Conservation (phyloP, 2,797 vertebrate species). For the Anguilla marmorata region DNA sequence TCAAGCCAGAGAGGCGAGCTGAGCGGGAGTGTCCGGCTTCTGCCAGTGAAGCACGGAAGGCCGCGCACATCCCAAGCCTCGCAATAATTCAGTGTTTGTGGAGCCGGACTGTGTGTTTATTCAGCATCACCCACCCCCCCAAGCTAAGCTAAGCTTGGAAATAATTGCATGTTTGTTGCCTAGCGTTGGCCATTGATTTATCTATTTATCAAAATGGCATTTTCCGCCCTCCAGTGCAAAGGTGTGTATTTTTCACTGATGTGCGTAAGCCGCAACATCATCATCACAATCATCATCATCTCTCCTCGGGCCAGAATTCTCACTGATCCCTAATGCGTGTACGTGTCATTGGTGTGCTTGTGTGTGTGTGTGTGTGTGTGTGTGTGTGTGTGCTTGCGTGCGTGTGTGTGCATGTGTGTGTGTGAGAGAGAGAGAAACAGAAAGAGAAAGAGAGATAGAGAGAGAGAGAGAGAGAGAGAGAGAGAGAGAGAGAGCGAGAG, state of each 20-base stretch:
- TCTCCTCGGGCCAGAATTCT: background rate
- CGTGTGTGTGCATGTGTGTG: background rate
- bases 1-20: slow-evolving; percentile 22
- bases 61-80: background rate
- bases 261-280: background rate
- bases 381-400: slow-evolving; percentile 16
- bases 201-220: slow-evolving; percentile 25
- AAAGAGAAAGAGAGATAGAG: too few relatives aligned
- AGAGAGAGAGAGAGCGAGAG: background rate
- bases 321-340: slow-evolving; percentile 18
- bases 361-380: background rate
- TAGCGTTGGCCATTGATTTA: slow-evolving; percentile 18
- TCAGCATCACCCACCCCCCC: background rate
- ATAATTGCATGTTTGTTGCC: slow-evolving; percentile 24
- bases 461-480: too few relatives aligned
- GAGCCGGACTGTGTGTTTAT: slow-evolving; percentile 3
- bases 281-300: slow-evolving; percentile 1
- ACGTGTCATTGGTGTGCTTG: slow-evolving; percentile 9
- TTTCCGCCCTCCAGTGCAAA: background rate
- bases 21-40: background rate
- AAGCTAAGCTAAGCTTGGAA: slow-evolving; percentile 9
- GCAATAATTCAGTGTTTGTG: background rate
- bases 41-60: background rate
- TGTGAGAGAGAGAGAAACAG: background rate
- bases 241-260: slow-evolving; percentile 23